phyloP scores from a whole-genome alignment of 2,113 vertebrate species.

The Apeltes quadracus region DNA sequence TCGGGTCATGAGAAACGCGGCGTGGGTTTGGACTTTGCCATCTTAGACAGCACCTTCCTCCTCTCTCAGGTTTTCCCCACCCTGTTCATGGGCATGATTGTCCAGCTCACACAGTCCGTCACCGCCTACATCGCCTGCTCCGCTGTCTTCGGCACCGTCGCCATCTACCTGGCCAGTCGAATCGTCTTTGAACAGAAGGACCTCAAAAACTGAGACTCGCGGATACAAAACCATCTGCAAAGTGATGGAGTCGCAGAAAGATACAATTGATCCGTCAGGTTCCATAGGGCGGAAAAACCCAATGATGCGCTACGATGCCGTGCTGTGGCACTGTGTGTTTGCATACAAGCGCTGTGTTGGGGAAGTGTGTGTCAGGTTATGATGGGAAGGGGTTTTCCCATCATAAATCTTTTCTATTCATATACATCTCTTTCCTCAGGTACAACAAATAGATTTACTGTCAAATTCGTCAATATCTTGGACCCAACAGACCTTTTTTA shows the following conservation, averaged over 20 bases:
- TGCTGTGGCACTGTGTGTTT: conserved; percentile 23
- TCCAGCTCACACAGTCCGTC: conserved; percentile 81
- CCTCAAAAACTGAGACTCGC: conserved; percentile 64
- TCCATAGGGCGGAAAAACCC: conserved; percentile 21
- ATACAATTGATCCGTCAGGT: conserved; percentile 34
- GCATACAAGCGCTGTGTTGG: conserved; percentile 8
- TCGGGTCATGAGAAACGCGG: conserved; percentile 72
- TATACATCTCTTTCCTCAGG: too few species aligned
- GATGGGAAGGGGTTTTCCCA: background rate
- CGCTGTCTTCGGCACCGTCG: conserved; percentile 77
- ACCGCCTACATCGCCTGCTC: conserved; percentile 82
- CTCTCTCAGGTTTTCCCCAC: conserved; percentile 85
- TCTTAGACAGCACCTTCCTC: conserved; percentile 84
- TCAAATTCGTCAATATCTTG: too few species aligned
- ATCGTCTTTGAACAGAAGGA: conserved; percentile 84
- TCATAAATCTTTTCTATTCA: conserved; percentile 7
- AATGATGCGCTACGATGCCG: conserved; percentile 64
- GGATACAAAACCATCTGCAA: background rate
- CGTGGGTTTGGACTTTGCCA: conserved; percentile 83
- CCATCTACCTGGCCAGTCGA: conserved; percentile 77
- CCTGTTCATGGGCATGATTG: conserved; percentile 84
- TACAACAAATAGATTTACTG: too few species aligned
- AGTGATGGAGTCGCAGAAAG: conserved; percentile 1
- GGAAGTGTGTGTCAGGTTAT: background rate
- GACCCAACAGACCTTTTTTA: too few species aligned